A percentile compares a stretch with the other conserved stretches of the same genome.
Evolutionary conservation across 2,113 vertebrate species (phyloP).

Genomic region (Rhodinocichla rosea): DNA sequence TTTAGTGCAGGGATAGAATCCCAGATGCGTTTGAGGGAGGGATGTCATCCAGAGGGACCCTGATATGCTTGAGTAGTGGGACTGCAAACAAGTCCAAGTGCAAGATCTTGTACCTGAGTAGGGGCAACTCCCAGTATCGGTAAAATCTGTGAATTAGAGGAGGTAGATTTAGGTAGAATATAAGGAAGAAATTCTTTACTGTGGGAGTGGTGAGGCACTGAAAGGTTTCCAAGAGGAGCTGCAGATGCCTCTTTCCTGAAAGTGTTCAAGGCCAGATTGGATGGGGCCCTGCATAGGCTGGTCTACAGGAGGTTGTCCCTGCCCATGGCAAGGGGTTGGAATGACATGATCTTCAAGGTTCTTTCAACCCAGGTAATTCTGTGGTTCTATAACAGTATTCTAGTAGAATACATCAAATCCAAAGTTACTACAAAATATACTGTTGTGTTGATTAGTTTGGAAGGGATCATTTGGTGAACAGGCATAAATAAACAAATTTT

Average conservation of each 20-base stretch:
- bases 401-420: neutral
- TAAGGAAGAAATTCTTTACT: neutral
- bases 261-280: neutral
- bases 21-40: neutral
- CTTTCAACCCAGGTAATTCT: neutral
- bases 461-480: neutral
- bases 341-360: neutral
- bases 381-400: neutral
- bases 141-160: neutral
- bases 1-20: neutral
- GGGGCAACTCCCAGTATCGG: neutral
- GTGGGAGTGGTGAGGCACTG: neutral
- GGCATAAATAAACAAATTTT: neutral
- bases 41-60: neutral
- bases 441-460: neutral
- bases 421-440: neutral
- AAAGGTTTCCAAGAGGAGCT: neutral
- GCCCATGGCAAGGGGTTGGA: neutral
- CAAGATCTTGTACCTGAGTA: neutral
- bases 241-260: neutral
- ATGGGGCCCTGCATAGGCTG: neutral
- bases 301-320: neutral
- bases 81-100: neutral
- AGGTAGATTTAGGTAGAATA: neutral
- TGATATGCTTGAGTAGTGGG: neutral